Evolutionary conservation across 1,140 invertebrate genomes (phyloP).

Genomic region (Varroa destructor): DNA sequence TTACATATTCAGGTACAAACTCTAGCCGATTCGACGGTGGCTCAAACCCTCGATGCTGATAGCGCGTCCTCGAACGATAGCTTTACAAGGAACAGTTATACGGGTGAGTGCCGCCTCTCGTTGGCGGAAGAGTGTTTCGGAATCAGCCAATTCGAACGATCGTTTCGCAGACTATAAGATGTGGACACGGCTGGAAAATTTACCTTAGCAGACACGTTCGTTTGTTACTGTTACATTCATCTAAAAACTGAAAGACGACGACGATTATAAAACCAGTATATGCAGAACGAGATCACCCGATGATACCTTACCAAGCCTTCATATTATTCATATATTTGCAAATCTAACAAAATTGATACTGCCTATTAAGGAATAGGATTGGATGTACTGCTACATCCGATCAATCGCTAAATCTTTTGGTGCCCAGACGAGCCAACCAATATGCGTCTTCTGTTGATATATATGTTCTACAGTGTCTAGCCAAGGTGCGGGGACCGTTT

Average conservation of each 20-base stretch:
- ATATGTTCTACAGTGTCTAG: not conserved
- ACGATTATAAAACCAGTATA: no score
- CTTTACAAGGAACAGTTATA: conserved; percentile 10
- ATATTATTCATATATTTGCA: not conserved
- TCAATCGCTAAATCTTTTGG: no score
- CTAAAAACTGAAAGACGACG: no score
- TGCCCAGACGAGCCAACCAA: no score
- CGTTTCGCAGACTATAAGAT: not conserved
- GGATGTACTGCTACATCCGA: not conserved
- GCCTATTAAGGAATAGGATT: not conserved
- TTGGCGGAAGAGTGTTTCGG: not conserved
- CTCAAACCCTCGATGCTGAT: not conserved
- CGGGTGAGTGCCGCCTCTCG: not conserved
- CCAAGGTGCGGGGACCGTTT: conserved; percentile 12
- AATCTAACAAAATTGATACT: not conserved
- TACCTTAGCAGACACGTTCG: not conserved
- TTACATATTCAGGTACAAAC: not conserved
- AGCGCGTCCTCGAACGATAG: not conserved
- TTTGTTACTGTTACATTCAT: not conserved
- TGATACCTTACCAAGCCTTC: no score
- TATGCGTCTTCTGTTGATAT: no score
- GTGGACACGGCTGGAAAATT: not conserved
- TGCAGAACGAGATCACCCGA: no score
- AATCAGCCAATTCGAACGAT: not conserved
- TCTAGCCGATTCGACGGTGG: conserved; percentile 13